phyloP scores from a whole-genome alignment of 2,113 vertebrate species.

The Callocephalon fimbriatum region DNA sequence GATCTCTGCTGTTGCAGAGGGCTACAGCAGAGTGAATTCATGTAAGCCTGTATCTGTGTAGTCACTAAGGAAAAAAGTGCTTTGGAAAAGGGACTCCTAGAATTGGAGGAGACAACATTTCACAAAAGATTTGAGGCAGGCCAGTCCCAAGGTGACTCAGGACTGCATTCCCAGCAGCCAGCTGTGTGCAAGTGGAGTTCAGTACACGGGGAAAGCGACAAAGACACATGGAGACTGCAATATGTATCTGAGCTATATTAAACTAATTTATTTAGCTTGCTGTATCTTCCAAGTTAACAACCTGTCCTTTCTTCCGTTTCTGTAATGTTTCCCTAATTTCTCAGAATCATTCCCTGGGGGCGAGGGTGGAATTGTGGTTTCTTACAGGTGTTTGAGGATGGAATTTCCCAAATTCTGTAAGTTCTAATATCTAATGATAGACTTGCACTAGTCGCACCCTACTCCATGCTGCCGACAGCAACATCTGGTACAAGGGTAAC shows the following conservation, averaged over 20 bases:
- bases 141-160: neutral
- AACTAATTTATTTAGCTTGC: neutral
- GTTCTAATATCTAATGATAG: neutral
- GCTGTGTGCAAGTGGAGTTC: neutral
- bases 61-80: neutral
- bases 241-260: neutral
- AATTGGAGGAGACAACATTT: neutral
- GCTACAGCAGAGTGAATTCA: neutral
- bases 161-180: neutral
- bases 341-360: neutral
- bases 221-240: accelerated
- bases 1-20: neutral
- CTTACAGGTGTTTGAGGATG: neutral
- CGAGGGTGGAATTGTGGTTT: neutral
- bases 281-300: neutral
- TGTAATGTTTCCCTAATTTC: neutral
- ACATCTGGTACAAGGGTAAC: neutral
- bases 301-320: neutral
- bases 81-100: neutral
- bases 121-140: neutral
- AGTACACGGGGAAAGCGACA: neutral
- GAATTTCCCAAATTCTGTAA: neutral
- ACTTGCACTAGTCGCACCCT: accelerated
- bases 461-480: neutral
- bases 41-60: neutral